Base-by-base conservation (phyloP, 2,888 invertebrate genomes). In the Athalia circularis region DNA sequence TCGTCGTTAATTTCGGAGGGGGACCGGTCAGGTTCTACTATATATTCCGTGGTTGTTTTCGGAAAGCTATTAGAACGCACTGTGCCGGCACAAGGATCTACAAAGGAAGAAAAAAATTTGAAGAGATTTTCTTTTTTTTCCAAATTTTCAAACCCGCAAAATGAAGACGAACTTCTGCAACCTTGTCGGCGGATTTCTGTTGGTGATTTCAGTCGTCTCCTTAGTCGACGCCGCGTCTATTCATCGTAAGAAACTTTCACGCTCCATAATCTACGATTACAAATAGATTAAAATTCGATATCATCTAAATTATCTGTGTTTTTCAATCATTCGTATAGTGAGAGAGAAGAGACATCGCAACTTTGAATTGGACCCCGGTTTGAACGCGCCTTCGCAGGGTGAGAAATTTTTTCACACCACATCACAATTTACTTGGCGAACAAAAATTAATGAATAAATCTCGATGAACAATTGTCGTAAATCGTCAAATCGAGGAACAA, bases 341-440 rank as follows among this genome's bases (percentile, higher is more conserved):
- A 13, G 75, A 47, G 62, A 48, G 43, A 75, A 75, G 50, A 75
- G 75, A 43, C 75, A 75, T 47, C 62, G 48, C 15, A n/a, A 0
- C n/a, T n/a, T n/a, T 7, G 72, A 45, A 6, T 6, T 13, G 59
- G 13, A 47, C 8, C 57, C 57, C 11, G 57, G 43, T 45, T 57
- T 72, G 13, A 4, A 8, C 11, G 15, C 2, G 13, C 6, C 5
- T 59, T 57, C 6, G 43, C 57, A 45, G 5, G 72, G 72, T 59
- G 43, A 72, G 47, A 54, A 72, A 11, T 1, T 47, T 47, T 29
- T 59, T 70, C 13, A n/a, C 13, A n/a, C 9, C 29, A 15, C 45
- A 45, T 59, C 70, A 13, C 29, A 29, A 2, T 2, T 2, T 29
- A 29, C 29, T 29, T 29, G 0, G 1, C 29, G 2, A 29, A 29